Evolutionary conservation across 1,140 invertebrate species (phyloP), one percentile per base, ranked within the genome.

Genomic region (Caenorhabditis inopinata): DNA sequence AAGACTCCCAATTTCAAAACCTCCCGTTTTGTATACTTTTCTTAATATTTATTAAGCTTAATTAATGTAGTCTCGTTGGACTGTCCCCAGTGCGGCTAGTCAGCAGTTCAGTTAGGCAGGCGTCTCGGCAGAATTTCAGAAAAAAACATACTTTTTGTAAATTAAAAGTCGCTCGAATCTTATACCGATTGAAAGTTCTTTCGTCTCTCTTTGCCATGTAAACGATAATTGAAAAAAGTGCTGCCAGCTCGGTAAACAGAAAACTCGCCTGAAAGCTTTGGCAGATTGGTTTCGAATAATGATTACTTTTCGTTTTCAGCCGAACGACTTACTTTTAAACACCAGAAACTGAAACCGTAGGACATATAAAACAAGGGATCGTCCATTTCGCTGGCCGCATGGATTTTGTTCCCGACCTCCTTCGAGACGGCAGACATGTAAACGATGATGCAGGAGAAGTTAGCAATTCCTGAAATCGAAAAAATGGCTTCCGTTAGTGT

Each of bases 341-440:
- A 74, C 32, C 88, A 85, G 32, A 88, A 88, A 5, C 85, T 87
- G 74, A 79, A 87, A 23, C 87, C 87, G 53, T 88, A 88, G 12
- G 84, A 80, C 49, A 86, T 89, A 74, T 88, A 79, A 48, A 88
- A 88, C 1, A 88, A 23, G 9, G 87, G 85, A 42, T 88, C 87
- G 49, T 88, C 87, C 83, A 88, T 86, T 78, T 87, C 85, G 9
- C 87, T 84, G 6, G 85, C 86, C 12, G 81, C 80, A 62, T 86
- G 88, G 21, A 88, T 83, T 68, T 88, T 88, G 53, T 88, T 87
- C 5, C 87, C 87, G 9, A 88, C 87, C 84, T 88, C 87, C 35
- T 88, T 87, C 1, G 87, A 88, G 6, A 88, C 85, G 1, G 85
- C 81, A 3, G 85, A 82, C 82, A 86, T 87, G 84, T 86, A 88